Conservation (phyloP, 2,888 invertebrate species). For the Polia nebulosa region DNA sequence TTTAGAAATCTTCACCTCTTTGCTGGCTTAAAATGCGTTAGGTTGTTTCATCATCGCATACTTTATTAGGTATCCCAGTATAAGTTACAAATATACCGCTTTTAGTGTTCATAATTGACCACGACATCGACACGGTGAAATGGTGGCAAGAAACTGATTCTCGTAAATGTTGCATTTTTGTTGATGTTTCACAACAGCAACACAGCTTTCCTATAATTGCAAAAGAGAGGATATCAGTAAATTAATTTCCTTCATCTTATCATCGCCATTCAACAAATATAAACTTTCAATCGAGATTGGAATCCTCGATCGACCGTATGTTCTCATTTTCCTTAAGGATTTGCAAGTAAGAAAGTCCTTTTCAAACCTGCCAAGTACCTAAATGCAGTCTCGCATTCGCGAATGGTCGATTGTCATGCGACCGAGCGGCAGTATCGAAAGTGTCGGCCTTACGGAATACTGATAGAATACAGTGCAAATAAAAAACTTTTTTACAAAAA, state of each 20-base stretch:
- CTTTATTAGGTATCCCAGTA: too few species aligned
- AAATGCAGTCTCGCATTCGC: constrained; percentile 44
- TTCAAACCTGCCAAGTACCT: not conserved
- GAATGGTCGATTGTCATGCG: constrained; percentile 66
- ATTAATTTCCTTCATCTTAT: not conserved
- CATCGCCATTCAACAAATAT: not conserved
- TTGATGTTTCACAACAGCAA: too few species aligned
- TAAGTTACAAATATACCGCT: too few species aligned
- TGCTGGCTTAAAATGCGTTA: too few species aligned
- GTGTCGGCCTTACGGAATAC: constrained; percentile 74
- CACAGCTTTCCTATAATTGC: not conserved
- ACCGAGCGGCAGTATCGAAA: constrained; percentile 72
- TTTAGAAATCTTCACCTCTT: too few species aligned
- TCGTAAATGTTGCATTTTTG: too few species aligned
- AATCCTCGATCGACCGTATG: constrained; percentile 14
- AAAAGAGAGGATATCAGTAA: not conserved
- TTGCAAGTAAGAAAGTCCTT: constrained; percentile 38
- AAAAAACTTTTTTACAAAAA: too few species aligned
- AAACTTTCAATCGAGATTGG: not conserved
- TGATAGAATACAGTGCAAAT: constrained; percentile 73
- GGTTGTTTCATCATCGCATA: too few species aligned
- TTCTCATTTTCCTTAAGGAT: constrained; percentile 36
- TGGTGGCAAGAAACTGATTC: too few species aligned
- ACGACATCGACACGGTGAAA: too few species aligned
- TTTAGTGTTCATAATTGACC: too few species aligned